A percentile compares a stretch with the other conserved stretches of the same genome.
Conservation (phyloP, 2,113 vertebrate genomes). For the Syrmaticus mikado region DNA sequence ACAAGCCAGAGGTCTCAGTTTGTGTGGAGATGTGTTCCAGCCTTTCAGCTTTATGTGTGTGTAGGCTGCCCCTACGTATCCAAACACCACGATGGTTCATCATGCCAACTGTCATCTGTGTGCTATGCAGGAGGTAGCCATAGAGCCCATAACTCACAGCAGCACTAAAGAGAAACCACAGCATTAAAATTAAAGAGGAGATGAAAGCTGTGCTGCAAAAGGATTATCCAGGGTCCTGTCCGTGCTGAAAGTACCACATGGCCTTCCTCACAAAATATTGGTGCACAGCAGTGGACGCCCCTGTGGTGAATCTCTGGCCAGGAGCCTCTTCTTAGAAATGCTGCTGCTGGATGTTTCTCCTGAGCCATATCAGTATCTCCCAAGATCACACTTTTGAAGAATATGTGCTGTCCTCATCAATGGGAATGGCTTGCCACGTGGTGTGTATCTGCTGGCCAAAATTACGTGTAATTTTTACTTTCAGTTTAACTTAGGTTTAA, state of each 20-base stretch:
- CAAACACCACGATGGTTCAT: rapidly evolving
- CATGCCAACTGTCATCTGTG: rapidly evolving
- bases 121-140: not conserved
- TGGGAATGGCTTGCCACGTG: not conserved
- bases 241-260: not conserved
- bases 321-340: not conserved
- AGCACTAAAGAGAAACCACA: not conserved
- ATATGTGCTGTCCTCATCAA: rapidly evolving
- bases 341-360: not conserved
- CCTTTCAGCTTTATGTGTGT: not conserved
- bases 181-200: not conserved
- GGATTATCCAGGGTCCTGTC: not conserved
- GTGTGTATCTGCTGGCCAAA: not conserved
- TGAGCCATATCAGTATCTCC: not conserved
- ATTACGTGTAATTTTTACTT: conserved; percentile 60
- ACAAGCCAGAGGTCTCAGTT: not conserved
- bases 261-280: not conserved
- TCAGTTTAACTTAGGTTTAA: conserved; percentile 64
- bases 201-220: conserved; percentile 12
- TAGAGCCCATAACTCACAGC: not conserved
- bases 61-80: not conserved
- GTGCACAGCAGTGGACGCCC: rapidly evolving
- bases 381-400: not conserved
- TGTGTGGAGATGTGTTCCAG: not conserved
- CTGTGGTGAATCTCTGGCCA: not conserved